Evolutionary conservation across 1,140 invertebrate species (phyloP).

Genomic region (Ylistrum balloti): DNA sequence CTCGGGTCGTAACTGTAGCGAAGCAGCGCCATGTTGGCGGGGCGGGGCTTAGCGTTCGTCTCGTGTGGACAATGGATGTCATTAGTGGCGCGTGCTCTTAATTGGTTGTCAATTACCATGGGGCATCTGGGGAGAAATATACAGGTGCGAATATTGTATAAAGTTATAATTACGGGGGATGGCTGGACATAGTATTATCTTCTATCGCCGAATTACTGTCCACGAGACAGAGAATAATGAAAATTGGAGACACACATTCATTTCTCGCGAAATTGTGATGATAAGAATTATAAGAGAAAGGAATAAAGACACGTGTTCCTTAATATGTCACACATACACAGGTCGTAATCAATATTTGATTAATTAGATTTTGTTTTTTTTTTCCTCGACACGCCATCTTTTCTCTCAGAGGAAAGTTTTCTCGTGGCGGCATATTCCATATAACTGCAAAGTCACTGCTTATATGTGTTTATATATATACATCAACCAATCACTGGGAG

Average conservation of each 20-base stretch:
- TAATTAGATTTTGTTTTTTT: background rate
- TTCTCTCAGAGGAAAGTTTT: background rate
- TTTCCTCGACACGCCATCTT: background rate
- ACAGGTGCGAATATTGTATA: slow-evolving; percentile 18
- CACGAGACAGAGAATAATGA: background rate
- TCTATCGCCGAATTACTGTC: background rate
- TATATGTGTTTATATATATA: too few relatives aligned
- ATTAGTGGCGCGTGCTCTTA: slow-evolving; percentile 32
- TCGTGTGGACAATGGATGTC: slow-evolving; percentile 37
- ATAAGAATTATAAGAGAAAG: background rate
- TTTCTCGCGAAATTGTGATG: background rate
- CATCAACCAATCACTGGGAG: background rate
- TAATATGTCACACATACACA: background rate
- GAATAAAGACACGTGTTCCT: background rate
- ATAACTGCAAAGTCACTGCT: too few relatives aligned
- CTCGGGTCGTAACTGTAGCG: slow-evolving; percentile 21
- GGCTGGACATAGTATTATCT: background rate
- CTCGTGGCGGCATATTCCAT: too few relatives aligned
- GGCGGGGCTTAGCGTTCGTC: slow-evolving; percentile 22
- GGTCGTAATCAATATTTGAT: background rate
- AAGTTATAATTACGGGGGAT: background rate
- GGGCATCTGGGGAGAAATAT: slow-evolving; percentile 6
- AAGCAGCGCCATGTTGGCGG: slow-evolving; percentile 36
- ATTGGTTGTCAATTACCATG: slow-evolving; percentile 38
- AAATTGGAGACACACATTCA: background rate